phyloP scores from a whole-genome alignment of 2,888 invertebrate genomes.

The Melitaea athalia region DNA sequence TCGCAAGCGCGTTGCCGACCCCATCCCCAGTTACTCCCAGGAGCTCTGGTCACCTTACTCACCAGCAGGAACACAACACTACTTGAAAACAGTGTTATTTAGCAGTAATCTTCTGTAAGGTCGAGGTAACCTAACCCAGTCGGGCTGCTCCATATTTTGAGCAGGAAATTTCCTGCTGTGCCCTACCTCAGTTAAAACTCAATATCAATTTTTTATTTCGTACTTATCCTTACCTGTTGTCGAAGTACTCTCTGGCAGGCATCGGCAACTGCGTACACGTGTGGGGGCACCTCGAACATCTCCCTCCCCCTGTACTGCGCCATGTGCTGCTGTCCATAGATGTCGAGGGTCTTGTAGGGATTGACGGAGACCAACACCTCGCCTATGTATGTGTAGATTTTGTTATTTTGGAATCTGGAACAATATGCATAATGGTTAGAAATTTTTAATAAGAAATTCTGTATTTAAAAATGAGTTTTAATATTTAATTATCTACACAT shows the following conservation, averaged over 20 bases:
- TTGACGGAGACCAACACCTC: constrained; percentile 99
- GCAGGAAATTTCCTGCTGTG: no score
- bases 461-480: no score
- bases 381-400: constrained; percentile 99
- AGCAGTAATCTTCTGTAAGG: no score
- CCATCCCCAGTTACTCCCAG: no score
- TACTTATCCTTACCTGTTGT: constrained; percentile 81
- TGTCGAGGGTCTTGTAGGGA: constrained; percentile 95
- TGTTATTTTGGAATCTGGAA: constrained; percentile 92
- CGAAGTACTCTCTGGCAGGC: constrained; percentile 97
- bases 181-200: no score
- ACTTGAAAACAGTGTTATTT: no score
- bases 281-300: constrained; percentile 97
- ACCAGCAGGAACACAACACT: no score
- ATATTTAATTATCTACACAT: no score
- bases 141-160: no score
- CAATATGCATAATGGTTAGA: background rate
- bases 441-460: background rate
- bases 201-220: background rate
- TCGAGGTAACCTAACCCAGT: no score
- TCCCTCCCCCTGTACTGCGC: constrained; percentile 95
- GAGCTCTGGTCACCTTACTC: no score
- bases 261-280: constrained; percentile 99
- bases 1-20: no score
- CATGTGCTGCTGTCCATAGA: constrained; percentile 93